Percentiles rank a stretch among this genome's conserved stretches.
Evolutionary conservation across 2,797 vertebrate genomes (phyloP).

Genomic region (Gobionotothen gibberifrons): DNA sequence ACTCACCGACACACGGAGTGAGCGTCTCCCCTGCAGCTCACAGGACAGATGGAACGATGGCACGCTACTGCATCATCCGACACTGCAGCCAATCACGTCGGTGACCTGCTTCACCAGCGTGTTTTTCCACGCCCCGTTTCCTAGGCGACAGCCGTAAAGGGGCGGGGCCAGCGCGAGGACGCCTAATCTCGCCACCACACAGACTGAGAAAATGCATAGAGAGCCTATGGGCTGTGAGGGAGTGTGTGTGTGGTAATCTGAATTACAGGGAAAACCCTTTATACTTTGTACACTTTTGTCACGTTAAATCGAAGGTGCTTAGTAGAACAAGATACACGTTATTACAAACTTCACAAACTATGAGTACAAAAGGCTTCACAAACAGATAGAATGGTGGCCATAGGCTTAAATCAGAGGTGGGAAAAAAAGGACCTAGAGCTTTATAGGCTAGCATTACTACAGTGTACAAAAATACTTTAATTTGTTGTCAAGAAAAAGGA

Average conservation of each 20-base stretch:
- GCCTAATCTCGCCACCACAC: slow-evolving; percentile 77
- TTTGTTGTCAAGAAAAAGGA: too few relatives aligned
- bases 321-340: too few relatives aligned
- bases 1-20: slow-evolving; percentile 2
- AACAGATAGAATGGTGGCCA: too few relatives aligned
- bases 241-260: too few relatives aligned
- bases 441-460: too few relatives aligned
- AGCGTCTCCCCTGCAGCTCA: slow-evolving; percentile 23
- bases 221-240: background rate
- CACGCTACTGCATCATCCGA: slow-evolving; percentile 74
- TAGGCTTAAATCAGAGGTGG: too few relatives aligned
- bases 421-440: too few relatives aligned
- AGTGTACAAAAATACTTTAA: too few relatives aligned
- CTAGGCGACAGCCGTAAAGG: slow-evolving; percentile 42
- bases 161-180: slow-evolving; percentile 60
- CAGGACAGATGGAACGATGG: slow-evolving; percentile 71
- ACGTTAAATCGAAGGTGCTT: background rate
- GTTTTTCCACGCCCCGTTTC: slow-evolving; percentile 68
- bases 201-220: background rate
- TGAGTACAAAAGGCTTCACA: background rate
- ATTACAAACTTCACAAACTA: background rate
- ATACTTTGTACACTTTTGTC: background rate
- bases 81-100: slow-evolving; percentile 75
- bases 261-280: too few relatives aligned
- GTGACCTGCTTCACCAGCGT: slow-evolving; percentile 37